These are phyloP conservation scores for Danaus chrysippus DNA, from an alignment of 2,888 invertebrate genomes.

Conservation along the genomic window DNA sequence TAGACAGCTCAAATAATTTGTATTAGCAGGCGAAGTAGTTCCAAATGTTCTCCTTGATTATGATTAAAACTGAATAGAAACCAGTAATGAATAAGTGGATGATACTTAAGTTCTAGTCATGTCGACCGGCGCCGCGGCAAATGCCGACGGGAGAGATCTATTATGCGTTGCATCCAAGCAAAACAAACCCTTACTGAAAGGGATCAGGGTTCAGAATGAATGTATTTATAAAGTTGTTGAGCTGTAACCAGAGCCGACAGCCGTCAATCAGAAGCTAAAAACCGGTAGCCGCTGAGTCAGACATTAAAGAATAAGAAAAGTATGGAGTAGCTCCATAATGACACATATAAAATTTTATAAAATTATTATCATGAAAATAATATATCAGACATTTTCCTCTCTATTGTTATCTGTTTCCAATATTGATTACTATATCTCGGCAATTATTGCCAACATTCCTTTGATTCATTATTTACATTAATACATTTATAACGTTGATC, in stretches of 20 bases:
- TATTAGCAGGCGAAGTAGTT: slow-evolving; percentile 24
- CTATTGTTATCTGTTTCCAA: not conserved
- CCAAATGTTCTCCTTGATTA: slow-evolving; percentile 47
- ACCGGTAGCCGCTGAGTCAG: slow-evolving; percentile 74
- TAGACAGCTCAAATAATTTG: slow-evolving; percentile 21
- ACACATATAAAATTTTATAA: not conserved
- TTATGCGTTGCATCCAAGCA: slow-evolving; percentile 20
- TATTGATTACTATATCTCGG: not conserved
- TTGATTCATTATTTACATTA: not conserved
- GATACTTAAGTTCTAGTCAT: slow-evolving; percentile 73
- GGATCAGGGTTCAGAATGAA: slow-evolving; percentile 30
- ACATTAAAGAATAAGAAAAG: slow-evolving; percentile 70
- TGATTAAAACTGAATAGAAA: slow-evolving; percentile 73
- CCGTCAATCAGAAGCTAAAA: slow-evolving; percentile 78
- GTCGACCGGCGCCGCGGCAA: slow-evolving; percentile 72
- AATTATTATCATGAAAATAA: slow-evolving; percentile 23
- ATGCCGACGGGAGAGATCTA: slow-evolving; percentile 46
- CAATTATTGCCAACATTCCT: slow-evolving; percentile 4
- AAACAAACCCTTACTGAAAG: slow-evolving; percentile 38
- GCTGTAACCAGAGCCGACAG: slow-evolving; percentile 73
- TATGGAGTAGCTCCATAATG: slow-evolving; percentile 48
- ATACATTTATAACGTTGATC: not conserved
- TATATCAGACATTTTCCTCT: slow-evolving; percentile 5
- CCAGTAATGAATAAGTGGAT: slow-evolving; percentile 75
- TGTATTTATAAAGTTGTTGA: slow-evolving; percentile 44